Evolutionary conservation across 2,888 invertebrate species (phyloP).

Genomic region (Sphaerophoria rueppellii): DNA sequence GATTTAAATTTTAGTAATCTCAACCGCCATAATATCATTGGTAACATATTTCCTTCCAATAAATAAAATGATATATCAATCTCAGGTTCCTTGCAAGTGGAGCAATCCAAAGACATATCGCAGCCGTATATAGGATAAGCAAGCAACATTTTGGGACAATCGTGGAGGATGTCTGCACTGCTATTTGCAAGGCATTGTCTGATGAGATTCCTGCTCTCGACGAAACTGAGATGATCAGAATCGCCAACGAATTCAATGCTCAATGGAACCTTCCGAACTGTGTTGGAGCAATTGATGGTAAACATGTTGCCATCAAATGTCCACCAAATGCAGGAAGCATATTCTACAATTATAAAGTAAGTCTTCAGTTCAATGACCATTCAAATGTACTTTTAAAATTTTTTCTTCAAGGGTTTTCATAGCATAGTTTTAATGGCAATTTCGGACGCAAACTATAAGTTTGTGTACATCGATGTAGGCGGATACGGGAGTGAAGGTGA

Average conservation of each 20-base stretch:
- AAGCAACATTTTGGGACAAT: neutral
- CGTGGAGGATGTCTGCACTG: neutral
- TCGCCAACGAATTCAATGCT: neutral
- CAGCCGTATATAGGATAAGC: neutral
- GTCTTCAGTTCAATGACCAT: no score
- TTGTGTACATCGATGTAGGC: neutral
- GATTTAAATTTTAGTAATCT: no score
- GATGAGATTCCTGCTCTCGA: neutral
- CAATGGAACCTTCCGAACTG: neutral
- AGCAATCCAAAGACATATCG: no score
- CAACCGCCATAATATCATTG: no score
- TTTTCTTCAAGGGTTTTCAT: no score
- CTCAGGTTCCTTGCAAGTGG: no score
- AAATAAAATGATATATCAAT: no score
- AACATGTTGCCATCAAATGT: conserved; percentile 16
- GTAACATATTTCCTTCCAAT: no score
- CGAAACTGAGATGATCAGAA: neutral
- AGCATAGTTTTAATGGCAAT: conserved; percentile 23
- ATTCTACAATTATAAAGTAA: neutral
- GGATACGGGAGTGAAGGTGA: conserved; percentile 1
- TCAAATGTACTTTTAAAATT: no score
- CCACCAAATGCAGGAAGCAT: conserved; percentile 6
- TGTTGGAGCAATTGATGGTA: neutral
- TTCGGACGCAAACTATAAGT: neutral
- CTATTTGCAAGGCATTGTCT: neutral